Conservation (phyloP, 1,140 invertebrate genomes). For the Trissolcus basalis region DNA sequence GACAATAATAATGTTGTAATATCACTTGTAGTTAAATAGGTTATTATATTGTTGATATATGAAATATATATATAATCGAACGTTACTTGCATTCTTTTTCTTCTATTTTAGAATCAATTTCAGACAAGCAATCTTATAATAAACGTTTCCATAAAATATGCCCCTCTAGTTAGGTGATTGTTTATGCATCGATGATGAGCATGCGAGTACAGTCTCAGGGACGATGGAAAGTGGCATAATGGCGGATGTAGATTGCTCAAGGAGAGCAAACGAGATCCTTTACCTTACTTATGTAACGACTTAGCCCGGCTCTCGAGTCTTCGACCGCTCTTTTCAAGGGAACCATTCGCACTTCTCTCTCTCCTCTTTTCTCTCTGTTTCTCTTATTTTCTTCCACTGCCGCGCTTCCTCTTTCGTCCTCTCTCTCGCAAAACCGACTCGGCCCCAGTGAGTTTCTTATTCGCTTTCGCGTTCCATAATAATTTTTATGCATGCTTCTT, state of each 20-base stretch:
- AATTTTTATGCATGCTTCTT: constrained; percentile 28
- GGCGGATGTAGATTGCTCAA: constrained; percentile 72
- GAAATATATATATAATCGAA: too few species aligned
- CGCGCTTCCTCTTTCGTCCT: background rate
- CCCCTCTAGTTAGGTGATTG: constrained; percentile 18
- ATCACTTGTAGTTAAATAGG: too few species aligned
- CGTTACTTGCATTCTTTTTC: too few species aligned
- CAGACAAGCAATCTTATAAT: too few species aligned
- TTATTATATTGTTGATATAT: too few species aligned
- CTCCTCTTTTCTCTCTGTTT: background rate
- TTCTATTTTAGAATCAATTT: too few species aligned
- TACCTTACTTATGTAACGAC: constrained; percentile 73
- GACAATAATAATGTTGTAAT: too few species aligned
- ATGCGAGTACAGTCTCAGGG: constrained; percentile 57
- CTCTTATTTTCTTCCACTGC: constrained; percentile 5
- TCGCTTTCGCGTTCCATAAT: constrained; percentile 25
- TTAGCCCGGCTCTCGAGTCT: constrained; percentile 69
- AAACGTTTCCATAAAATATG: background rate
- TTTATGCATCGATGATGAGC: constrained; percentile 12
- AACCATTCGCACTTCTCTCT: constrained; percentile 43
- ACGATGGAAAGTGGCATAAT: constrained; percentile 74
- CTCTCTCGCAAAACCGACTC: constrained; percentile 4
- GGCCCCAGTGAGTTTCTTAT: constrained; percentile 4
- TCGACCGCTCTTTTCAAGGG: constrained; percentile 66
- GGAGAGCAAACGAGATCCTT: constrained; percentile 72